Percentiles rank a stretch among this genome's conserved stretches.
Evolutionary conservation across 2,113 vertebrate genomes (phyloP).

Genomic region (Anas platyrhynchos): DNA sequence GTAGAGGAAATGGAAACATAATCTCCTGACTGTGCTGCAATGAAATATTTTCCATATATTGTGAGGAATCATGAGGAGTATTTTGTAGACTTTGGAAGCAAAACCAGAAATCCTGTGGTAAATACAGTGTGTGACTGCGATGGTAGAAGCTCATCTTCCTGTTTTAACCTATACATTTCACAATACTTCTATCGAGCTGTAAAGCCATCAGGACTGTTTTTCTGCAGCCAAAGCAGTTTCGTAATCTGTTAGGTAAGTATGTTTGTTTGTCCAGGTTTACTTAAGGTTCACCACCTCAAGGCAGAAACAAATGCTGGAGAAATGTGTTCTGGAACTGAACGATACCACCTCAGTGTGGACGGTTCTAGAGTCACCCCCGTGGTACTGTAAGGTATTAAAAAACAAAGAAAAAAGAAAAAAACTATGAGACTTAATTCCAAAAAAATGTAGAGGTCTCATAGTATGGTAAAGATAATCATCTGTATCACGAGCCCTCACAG

Average conservation of each 20-base stretch:
- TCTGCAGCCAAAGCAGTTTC: neutral
- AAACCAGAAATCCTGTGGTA: neutral
- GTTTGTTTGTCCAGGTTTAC: neutral
- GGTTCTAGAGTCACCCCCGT: neutral
- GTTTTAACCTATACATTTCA: neutral
- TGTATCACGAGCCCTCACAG: neutral
- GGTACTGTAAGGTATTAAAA: neutral
- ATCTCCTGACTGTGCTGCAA: neutral
- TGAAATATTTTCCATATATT: constrained; percentile 37
- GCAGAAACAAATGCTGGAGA: neutral
- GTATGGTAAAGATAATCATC: neutral
- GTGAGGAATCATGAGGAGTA: neutral
- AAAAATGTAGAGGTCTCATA: neutral
- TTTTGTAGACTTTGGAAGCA: neutral
- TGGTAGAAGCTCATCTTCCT: neutral
- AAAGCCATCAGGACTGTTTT: neutral
- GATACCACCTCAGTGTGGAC: neutral
- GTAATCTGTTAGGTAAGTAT: neutral
- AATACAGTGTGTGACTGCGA: neutral
- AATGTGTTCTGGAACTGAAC: neutral
- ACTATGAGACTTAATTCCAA: neutral
- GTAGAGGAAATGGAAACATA: constrained; percentile 29
- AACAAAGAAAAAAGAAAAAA: neutral
- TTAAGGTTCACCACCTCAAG: neutral
- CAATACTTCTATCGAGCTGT: neutral